phyloP scores from a whole-genome alignment of 2,797 vertebrate species.

The Eulemur albifrons region DNA sequence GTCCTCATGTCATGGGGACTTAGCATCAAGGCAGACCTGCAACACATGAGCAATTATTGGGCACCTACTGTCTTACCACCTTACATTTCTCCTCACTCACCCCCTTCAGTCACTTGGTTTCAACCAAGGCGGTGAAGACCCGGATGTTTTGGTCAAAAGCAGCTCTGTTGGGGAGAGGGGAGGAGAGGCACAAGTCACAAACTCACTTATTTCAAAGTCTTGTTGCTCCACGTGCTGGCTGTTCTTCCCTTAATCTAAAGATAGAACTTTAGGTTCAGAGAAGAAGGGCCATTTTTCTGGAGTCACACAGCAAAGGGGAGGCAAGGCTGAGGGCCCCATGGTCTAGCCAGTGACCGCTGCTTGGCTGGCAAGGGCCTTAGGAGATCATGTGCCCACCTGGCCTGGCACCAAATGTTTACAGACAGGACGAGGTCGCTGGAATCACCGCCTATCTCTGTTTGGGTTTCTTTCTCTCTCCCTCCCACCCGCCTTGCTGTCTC shows the following conservation, averaged over 20 bases:
- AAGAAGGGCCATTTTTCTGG: not conserved
- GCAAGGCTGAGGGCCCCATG: not conserved
- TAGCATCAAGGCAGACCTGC: not conserved
- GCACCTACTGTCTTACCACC: not conserved
- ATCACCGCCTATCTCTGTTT: not conserved
- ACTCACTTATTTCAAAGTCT: not conserved
- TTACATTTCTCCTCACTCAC: not conserved
- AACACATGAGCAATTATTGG: not conserved
- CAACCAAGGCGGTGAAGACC: not conserved
- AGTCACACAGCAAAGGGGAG: not conserved
- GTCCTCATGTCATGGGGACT: not conserved
- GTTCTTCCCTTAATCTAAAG: not conserved
- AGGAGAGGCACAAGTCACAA: not conserved
- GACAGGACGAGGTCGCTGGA: fast-evolving
- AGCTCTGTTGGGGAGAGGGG: not conserved
- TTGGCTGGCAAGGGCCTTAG: not conserved
- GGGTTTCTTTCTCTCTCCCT: not conserved
- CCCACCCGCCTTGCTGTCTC: not conserved
- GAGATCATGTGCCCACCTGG: no score
- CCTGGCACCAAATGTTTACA: not conserved
- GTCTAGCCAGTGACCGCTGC: fast-evolving
- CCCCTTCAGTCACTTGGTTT: no score
- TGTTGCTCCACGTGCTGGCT: not conserved
- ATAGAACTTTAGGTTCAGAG: not conserved
- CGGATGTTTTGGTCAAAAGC: not conserved